phyloP scores from a whole-genome alignment of 1,140 invertebrate genomes.

The Drosophila ogumai region DNA sequence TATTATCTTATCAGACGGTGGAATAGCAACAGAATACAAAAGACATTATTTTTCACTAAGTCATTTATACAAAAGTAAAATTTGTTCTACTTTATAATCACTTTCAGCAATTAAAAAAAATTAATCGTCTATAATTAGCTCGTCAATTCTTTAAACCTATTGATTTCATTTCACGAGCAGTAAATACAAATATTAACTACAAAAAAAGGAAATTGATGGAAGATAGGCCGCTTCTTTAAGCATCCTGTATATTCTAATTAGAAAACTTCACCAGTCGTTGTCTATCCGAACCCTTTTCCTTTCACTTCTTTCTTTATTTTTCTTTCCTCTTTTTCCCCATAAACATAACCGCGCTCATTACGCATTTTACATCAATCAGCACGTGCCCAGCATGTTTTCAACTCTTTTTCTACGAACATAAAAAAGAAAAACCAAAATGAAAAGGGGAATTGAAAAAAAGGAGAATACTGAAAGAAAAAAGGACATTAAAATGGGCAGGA shows the following conservation, averaged over 20 bases:
- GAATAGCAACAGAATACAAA: background rate
- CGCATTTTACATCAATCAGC: slow-evolving; percentile 82
- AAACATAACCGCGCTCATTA: slow-evolving; percentile 76
- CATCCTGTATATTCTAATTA: slow-evolving; percentile 70
- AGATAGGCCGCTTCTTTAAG: background rate
- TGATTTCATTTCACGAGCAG: background rate
- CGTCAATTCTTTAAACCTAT: background rate
- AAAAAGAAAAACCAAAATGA: slow-evolving; percentile 18
- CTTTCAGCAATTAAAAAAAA: background rate
- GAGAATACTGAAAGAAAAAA: slow-evolving; percentile 6
- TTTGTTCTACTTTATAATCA: background rate
- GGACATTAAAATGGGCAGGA: slow-evolving; percentile 67
- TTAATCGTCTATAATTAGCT: background rate
- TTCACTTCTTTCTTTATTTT: slow-evolving; percentile 4
- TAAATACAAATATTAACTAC: background rate
- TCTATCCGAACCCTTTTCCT: slow-evolving; percentile 47
- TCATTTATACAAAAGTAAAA: background rate
- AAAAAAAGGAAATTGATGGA: background rate
- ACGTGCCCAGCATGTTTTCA: slow-evolving; percentile 78
- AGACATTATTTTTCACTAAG: background rate
- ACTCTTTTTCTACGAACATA: slow-evolving; percentile 46
- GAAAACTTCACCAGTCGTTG: slow-evolving; percentile 68
- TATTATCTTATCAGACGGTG: slow-evolving; percentile 13
- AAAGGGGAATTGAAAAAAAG: slow-evolving; percentile 21
- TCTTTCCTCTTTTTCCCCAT: slow-evolving; percentile 25